Conservation (phyloP, 2,888 invertebrate genomes). For the Cistogaster globosa region DNA sequence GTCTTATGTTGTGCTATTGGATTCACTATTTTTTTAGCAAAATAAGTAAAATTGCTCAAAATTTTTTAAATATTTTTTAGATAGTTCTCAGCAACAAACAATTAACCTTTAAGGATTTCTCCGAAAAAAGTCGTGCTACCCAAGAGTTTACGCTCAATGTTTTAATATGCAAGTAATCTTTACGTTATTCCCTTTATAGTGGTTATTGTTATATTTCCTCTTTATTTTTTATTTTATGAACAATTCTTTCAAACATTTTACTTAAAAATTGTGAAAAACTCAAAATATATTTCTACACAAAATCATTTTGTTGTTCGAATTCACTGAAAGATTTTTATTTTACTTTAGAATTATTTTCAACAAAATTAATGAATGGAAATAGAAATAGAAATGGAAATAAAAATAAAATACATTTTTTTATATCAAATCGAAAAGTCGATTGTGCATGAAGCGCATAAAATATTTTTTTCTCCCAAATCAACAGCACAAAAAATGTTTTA, state of each 20-base stretch:
- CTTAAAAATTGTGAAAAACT: too few species aligned
- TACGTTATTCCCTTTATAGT: too few species aligned
- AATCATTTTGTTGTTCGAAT: constrained; percentile 10
- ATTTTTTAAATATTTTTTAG: too few species aligned
- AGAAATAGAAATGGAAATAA: constrained; percentile 51
- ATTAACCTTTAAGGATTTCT: too few species aligned
- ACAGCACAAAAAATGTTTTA: constrained; percentile 47
- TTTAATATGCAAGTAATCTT: too few species aligned
- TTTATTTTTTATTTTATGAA: neutral
- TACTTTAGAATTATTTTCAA: constrained; percentile 36
- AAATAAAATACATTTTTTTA: constrained; percentile 76
- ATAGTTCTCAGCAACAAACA: too few species aligned
- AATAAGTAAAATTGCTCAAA: too few species aligned
- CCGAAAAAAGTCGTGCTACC: too few species aligned
- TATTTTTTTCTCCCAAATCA: constrained; percentile 54
- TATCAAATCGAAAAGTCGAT: constrained; percentile 80
- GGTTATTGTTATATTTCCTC: too few species aligned
- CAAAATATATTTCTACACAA: neutral
- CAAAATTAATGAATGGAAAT: constrained; percentile 65
- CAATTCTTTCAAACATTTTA: neutral
- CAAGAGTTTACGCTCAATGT: too few species aligned
- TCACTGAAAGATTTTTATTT: constrained; percentile 15
- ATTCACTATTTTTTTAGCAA: too few species aligned
- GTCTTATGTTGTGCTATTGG: too few species aligned
- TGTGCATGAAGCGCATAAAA: constrained; percentile 77